Evolutionary conservation across 2,113 vertebrate species (phyloP).

Genomic region (Aepyceros melampus): DNA sequence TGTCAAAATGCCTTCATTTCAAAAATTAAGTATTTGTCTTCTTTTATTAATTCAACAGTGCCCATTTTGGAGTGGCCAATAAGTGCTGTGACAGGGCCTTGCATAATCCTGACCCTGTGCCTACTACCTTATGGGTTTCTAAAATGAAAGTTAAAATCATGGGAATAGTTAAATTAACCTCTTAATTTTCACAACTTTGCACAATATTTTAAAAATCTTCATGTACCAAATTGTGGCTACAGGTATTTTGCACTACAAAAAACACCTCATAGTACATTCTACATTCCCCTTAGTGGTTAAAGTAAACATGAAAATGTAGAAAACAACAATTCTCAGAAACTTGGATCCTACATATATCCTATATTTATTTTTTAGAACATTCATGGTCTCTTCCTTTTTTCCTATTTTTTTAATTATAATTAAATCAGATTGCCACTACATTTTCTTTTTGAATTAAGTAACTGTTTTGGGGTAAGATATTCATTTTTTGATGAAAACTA

Average conservation of each 20-base stretch:
- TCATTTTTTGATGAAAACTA: not conserved
- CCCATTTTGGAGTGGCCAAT: not conserved
- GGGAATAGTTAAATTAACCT: not conserved
- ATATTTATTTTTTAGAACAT: not conserved
- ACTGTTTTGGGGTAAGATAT: not conserved
- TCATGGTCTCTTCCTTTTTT: not conserved
- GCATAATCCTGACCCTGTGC: not conserved
- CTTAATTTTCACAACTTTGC: not conserved
- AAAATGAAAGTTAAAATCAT: not conserved
- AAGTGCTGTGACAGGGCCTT: not conserved
- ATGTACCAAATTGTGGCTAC: not conserved
- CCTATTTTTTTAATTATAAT: not conserved
- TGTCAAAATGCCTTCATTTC: not conserved
- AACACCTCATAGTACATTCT: fast-evolving
- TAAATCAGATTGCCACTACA: not conserved
- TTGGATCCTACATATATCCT: not conserved
- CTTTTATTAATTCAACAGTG: not conserved
- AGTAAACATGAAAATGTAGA: not conserved
- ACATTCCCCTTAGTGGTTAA: not conserved
- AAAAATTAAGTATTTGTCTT: not conserved
- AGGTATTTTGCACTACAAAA: not conserved
- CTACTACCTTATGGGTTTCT: not conserved
- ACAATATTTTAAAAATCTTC: not conserved
- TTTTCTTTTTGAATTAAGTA: not conserved
- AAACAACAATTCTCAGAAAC: not conserved